Evolutionary conservation across 2,797 vertebrate species (phyloP), one percentile per base, ranked within the genome.

Genomic region (Heliangelus exortis): DNA sequence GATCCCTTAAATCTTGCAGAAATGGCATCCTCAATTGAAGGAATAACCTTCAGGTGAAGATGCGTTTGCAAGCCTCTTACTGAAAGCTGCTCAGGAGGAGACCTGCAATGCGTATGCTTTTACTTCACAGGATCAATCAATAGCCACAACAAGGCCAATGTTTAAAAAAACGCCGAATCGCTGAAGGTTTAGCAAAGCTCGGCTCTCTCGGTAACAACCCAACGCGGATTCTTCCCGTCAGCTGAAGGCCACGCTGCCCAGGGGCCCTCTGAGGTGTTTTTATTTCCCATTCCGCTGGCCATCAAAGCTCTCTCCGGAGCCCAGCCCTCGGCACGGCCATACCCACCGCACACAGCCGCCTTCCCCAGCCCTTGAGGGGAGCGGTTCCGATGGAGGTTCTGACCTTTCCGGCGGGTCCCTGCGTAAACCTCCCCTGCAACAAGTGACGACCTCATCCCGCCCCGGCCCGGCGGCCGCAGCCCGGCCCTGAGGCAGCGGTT

Each of bases 61-160:
- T 83, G 65, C 47, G 50, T 59, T 83, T 50, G 78, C 50, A 85
- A 93, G 84, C 61, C 93, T 81, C 84, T 63, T 47, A 47, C 23
- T 34, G 78, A 90, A 66, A 93, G 19, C 86, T 73, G 86, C 78
- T 92, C 90, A 41, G 92, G 84, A 95, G 89, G 21, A 59, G 89
- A 94, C 97, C 98, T 97, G 97, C 98, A 98, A 97, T 98, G 98
- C 97, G 97, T 96, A 97, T 97, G 87, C 92, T 88, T 92, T 62
- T 61, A 89, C 57, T 93, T 88, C 91, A 84, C 87, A 57, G 84
- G 91, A 94, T 91, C 93, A 48, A 96, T 96, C 96, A 78, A 39
- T 77, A 90, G 65, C 81, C 75, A 87, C 92, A 82, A 87, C 92
- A 82, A 83, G 78, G 93, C 92, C 58, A 73, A 21, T 8, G 20